Percentiles rank a stretch among this genome's conserved stretches.
Evolutionary conservation across 1,140 invertebrate species (phyloP).

Genomic region (Lepidurus arcticus): DNA sequence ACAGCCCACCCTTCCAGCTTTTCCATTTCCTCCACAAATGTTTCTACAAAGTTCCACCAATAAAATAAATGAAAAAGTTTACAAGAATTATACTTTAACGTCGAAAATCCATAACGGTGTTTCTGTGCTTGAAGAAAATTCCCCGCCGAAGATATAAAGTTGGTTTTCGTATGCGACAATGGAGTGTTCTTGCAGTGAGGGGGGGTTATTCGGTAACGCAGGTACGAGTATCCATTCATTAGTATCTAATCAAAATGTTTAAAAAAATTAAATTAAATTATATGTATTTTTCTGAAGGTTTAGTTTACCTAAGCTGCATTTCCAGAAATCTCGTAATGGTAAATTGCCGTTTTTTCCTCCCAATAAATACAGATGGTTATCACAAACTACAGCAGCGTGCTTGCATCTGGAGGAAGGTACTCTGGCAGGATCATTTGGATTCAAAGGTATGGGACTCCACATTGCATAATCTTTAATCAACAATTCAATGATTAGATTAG

Average conservation of each 20-base stretch:
- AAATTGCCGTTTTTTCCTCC: conserved; percentile 75
- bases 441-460: conserved; percentile 12
- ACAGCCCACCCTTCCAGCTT: conserved; percentile 47
- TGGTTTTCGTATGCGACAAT: conserved; percentile 67
- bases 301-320: conserved; percentile 66
- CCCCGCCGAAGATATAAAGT: conserved; percentile 83
- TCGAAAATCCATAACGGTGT: conserved; percentile 70
- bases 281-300: not conserved
- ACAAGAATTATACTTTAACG: conserved; percentile 4
- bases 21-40: conserved; percentile 59
- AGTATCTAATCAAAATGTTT: conserved; percentile 41
- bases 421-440: not conserved
- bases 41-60: conserved; percentile 46
- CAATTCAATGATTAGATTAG: no score
- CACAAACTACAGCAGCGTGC: conserved; percentile 70
- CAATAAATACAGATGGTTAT: conserved; percentile 68
- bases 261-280: conserved; percentile 24
- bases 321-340: conserved; percentile 78
- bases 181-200: conserved; percentile 75
- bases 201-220: conserved; percentile 48
- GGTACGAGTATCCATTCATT: conserved; percentile 46
- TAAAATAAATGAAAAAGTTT: not conserved
- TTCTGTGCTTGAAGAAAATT: conserved; percentile 69
- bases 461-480: not conserved
- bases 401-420: conserved; percentile 62